Percentiles rank a stretch among this genome's conserved stretches.
These are phyloP conservation scores for Petrocephalus microphthalmus DNA, from an alignment of 2,113 vertebrate genomes.

Conservation along the genomic window DNA sequence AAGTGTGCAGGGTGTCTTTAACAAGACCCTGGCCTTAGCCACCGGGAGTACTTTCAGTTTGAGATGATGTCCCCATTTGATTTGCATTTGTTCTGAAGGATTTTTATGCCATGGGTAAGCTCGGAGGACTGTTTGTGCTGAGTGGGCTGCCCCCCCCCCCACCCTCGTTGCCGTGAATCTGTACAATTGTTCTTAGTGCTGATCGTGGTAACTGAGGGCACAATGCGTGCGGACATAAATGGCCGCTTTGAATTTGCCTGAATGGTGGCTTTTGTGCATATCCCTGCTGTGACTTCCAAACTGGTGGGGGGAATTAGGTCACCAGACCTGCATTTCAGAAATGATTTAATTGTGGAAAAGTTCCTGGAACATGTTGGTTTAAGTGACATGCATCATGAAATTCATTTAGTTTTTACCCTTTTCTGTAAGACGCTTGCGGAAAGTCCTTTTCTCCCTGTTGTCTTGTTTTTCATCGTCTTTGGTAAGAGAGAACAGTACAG, in stretches of 20 bases:
- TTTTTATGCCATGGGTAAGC: conserved; percentile 37
- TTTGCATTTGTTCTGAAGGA: conserved; percentile 22
- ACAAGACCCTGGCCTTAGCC: not conserved
- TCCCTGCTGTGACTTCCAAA: conserved; percentile 15
- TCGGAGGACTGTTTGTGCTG: conserved; percentile 38
- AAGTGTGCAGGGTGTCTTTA: not conserved
- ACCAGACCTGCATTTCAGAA: not conserved
- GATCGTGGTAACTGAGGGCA: conserved; percentile 48
- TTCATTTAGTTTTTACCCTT: not conserved
- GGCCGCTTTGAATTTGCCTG: conserved; percentile 34
- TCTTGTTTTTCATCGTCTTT: not conserved
- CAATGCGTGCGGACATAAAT: conserved; percentile 44
- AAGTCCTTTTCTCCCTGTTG: not conserved
- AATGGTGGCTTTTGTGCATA: conserved; percentile 17
- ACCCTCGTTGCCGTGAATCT: conserved; percentile 47
- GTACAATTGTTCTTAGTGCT: conserved; percentile 54
- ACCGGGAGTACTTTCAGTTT: conserved; percentile 45
- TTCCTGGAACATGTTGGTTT: not conserved
- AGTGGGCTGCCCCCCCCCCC: conserved; percentile 40
- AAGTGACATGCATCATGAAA: not conserved
- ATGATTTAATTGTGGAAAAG: not conserved
- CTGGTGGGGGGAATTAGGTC: conserved; percentile 20
- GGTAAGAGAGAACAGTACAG: not conserved
- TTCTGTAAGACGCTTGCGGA: not conserved
- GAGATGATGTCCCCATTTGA: conserved; percentile 58